Percentiles rank a stretch among this genome's conserved stretches.
Evolutionary conservation across 2,888 invertebrate genomes (phyloP).

Genomic region (Holacanthella duospinosa): DNA sequence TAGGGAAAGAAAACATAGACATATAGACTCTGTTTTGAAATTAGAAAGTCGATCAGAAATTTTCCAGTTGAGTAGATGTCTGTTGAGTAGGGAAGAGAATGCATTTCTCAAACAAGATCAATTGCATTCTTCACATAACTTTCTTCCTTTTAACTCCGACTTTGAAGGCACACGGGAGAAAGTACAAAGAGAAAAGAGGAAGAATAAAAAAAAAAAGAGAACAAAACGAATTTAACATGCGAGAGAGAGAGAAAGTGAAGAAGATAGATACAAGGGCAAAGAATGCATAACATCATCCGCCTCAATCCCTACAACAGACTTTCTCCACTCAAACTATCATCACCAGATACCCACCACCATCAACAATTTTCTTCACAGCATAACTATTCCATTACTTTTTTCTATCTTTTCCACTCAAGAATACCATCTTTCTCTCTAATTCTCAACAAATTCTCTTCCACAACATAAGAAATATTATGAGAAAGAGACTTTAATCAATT

Average conservation of each 20-base stretch:
- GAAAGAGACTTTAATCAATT: too few relatives aligned
- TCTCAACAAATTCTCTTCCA: too few relatives aligned
- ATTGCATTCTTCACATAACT: slow-evolving; percentile 38
- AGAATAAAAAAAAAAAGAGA: slow-evolving; percentile 12
- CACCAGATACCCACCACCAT: not conserved
- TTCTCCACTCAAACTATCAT: not conserved
- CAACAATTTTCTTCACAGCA: not conserved
- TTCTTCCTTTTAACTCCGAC: slow-evolving; percentile 10
- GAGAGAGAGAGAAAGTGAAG: slow-evolving; percentile 8
- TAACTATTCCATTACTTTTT: not conserved
- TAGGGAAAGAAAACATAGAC: not conserved
- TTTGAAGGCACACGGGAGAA: slow-evolving; percentile 1
- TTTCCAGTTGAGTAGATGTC: slow-evolving; percentile 25
- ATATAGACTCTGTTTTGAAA: slow-evolving; percentile 14
- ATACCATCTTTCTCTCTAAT: too few relatives aligned
- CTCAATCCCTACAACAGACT: not conserved
- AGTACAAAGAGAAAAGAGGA: slow-evolving; percentile 8
- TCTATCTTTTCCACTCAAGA: too few relatives aligned
- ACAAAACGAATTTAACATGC: slow-evolving; percentile 33
- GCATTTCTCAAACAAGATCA: slow-evolving; percentile 33
- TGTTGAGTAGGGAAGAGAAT: slow-evolving; percentile 15
- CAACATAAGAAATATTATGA: too few relatives aligned
- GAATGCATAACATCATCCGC: not conserved
- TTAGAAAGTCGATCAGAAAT: slow-evolving; percentile 37
- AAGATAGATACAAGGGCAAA: slow-evolving; percentile 1